Base-by-base conservation (phyloP, 1,140 invertebrate species). In the Aethina tumida region DNA sequence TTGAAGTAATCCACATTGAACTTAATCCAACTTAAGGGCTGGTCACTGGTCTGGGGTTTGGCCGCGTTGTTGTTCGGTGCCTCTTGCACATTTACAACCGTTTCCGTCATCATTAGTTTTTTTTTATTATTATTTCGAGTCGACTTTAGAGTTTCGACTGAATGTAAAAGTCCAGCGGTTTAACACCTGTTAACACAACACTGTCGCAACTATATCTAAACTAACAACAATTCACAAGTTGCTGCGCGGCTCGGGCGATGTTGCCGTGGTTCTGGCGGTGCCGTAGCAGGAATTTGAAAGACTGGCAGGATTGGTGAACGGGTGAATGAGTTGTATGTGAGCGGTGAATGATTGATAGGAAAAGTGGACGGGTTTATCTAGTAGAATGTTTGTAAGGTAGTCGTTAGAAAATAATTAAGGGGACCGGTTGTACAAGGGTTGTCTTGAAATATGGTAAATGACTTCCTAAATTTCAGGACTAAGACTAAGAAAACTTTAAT, bases 91-190 rank as follows among this genome's bases (percentile, higher is more conserved):
- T 67, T 76, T 41, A 77, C 71, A 43, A 77, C 74, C 43, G 75
- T 76, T 66, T 77, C 75, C 53, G 74, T 73, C 67, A 75, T 75
- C 70, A 75, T 76, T 45, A 35, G 46, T 26, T 36, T n/a, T 34
- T 22, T 35, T 19, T 17, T 3, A 5, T 21, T 12, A 9, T 21
- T 12, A 40, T 22, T 32, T 20, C 15, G 20, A 7, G 18, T 30
- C 4, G n/a, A 32, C 12, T 33, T n/a, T n/a, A 21, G 26, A 21
- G n/a, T 35, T 34, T 30, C 35, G n/a, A 37, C 21, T 8, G 16
- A 29, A 18, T 1, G 15, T 14, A 10, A 14, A 30, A 42, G 26
- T 7, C 21, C 9, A 28, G 30, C 33, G 15, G 7, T 21, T 39
- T 31, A 40, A 41, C 39, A 45, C 43, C 38, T 41, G 39, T 45